phyloP scores from a whole-genome alignment of 1,140 invertebrate species.

The silkworm (Bombyx mori) region ASM3026992v2 NC_085114.1:9263001-9263500 shows the following conservation, averaged over 20 bases:
- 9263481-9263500: too few species aligned
- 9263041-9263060: too few species aligned
- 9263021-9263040: too few species aligned
- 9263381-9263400: not conserved
- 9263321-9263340: not conserved
- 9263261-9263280: slow-evolving; percentile 42
- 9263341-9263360: slow-evolving; percentile 1
- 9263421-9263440: too few species aligned
- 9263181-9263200: slow-evolving; percentile 16
- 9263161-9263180: not conserved
- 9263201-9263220: slow-evolving; percentile 10
- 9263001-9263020: too few species aligned
- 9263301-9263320: slow-evolving; percentile 29
- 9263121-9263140: too few species aligned
- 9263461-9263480: too few species aligned
- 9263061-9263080: too few species aligned
- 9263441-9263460: too few species aligned
- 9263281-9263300: slow-evolving; percentile 50
- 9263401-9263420: not conserved
- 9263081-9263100: too few species aligned
- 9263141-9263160: too few species aligned
- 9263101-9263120: too few species aligned
- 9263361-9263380: not conserved
- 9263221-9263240: slow-evolving; percentile 26
- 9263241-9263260: slow-evolving; percentile 53